A percentile compares a stretch with the other conserved stretches of the same genome.
Conservation (phyloP, 2,113 vertebrate species). For the Scartelaos histophorus region DNA sequence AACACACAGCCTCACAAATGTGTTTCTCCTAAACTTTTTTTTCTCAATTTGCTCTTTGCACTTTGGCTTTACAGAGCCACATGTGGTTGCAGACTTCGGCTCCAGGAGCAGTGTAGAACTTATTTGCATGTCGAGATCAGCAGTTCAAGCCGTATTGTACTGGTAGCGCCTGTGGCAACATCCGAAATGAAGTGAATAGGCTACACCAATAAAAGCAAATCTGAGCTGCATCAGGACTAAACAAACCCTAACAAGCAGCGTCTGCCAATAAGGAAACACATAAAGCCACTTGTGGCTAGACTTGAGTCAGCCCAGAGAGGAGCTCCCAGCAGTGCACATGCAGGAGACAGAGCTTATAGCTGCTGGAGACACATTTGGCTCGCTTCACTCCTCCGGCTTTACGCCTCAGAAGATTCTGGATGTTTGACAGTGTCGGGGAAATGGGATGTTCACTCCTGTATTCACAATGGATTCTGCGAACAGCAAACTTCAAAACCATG, state of each 20-base stretch:
- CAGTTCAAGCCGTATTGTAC: too few relatives aligned
- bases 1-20: too few relatives aligned
- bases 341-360: conserved; percentile 22
- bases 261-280: neutral
- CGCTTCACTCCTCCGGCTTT: conserved; percentile 20
- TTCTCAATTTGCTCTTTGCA: too few relatives aligned
- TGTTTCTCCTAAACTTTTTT: too few relatives aligned
- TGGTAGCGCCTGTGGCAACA: too few relatives aligned
- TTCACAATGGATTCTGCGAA: conserved; percentile 54
- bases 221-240: neutral
- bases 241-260: neutral
- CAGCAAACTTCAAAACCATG: conserved; percentile 50
- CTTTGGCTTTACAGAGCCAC: too few relatives aligned
- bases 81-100: too few relatives aligned
- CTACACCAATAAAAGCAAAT: neutral
- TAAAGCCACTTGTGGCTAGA: neutral
- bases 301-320: neutral
- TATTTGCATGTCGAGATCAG: too few relatives aligned
- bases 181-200: neutral
- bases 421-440: conserved; percentile 36
- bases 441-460: neutral
- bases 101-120: too few relatives aligned
- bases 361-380: conserved; percentile 14
- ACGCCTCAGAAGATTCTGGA: conserved; percentile 24
- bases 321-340: neutral